phyloP scores from a whole-genome alignment of 1,140 invertebrate species.

The Dufourea novaeangliae region DNA sequence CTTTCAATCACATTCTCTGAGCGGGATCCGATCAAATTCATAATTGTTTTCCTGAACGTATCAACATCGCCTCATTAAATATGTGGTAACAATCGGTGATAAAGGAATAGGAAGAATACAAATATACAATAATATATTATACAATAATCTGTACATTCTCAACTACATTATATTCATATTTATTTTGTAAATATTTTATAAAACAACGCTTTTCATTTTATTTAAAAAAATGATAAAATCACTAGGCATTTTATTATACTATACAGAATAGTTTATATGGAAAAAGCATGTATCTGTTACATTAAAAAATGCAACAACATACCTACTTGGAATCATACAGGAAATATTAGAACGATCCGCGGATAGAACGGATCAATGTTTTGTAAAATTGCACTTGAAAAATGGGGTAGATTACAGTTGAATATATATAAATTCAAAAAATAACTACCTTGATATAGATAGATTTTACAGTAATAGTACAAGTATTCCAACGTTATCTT shows the following conservation, averaged over 20 bases:
- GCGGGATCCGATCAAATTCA: no score
- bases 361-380: neutral
- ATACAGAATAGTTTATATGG: slow-evolving; percentile 6
- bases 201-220: slow-evolving; percentile 43
- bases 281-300: slow-evolving; percentile 13
- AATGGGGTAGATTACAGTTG: slow-evolving; percentile 17
- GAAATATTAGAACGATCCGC: slow-evolving; percentile 3
- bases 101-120: neutral
- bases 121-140: neutral
- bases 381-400: slow-evolving; percentile 30
- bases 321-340: slow-evolving; percentile 20
- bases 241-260: slow-evolving; percentile 16
- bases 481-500: slow-evolving; percentile 27
- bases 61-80: neutral
- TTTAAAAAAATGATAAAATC: slow-evolving; percentile 38
- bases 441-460: slow-evolving; percentile 36
- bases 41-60: neutral
- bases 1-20: neutral
- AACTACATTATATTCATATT: slow-evolving; percentile 59
- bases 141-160: slow-evolving; percentile 46
- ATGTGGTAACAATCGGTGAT: no score
- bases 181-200: slow-evolving; percentile 61
- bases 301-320: slow-evolving; percentile 25
- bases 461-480: slow-evolving; percentile 30
- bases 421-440: slow-evolving; percentile 34